Conservation (phyloP, 2,888 invertebrate genomes). For the Drosophila nigritarsus region DNA sequence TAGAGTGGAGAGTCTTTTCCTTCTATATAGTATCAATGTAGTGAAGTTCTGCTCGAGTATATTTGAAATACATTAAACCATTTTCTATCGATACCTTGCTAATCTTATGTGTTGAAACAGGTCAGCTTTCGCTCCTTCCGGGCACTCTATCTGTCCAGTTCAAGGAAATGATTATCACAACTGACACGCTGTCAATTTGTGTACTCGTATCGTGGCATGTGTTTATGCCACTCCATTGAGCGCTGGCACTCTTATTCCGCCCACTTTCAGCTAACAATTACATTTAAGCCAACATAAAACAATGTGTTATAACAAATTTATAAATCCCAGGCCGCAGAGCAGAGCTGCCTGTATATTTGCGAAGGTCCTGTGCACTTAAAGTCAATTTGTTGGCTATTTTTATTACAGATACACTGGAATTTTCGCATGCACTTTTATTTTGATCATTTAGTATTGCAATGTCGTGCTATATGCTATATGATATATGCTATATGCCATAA, state of each 20-base stretch:
- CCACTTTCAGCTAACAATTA: slow-evolving; percentile 39
- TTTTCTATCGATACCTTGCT: not conserved
- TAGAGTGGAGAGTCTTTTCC: not conserved
- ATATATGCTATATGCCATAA: slow-evolving; percentile 60
- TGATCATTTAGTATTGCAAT: slow-evolving; percentile 58
- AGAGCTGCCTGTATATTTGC: slow-evolving; percentile 1
- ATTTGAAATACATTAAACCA: not conserved
- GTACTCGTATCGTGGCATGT: slow-evolving; percentile 6
- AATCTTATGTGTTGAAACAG: not conserved
- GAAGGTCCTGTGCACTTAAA: slow-evolving; percentile 54
- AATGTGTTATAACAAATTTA: slow-evolving; percentile 46
- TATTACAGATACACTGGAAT: slow-evolving; percentile 37
- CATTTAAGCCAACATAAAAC: slow-evolving; percentile 44
- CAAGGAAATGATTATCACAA: slow-evolving; percentile 37
- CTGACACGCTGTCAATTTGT: slow-evolving; percentile 46
- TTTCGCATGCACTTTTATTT: slow-evolving; percentile 75
- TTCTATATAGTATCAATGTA: not conserved
- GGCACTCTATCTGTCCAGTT: not conserved
- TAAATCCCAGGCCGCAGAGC: slow-evolving; percentile 45
- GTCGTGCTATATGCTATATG: slow-evolving; percentile 11
- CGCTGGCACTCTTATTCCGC: slow-evolving; percentile 12
- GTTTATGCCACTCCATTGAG: slow-evolving; percentile 38
- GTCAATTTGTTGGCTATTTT: slow-evolving; percentile 74
- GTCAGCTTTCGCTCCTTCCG: not conserved
- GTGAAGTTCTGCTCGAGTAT: not conserved